phyloP scores from a whole-genome alignment of 2,113 vertebrate species.

The Hippocampus mohnikei region DNA sequence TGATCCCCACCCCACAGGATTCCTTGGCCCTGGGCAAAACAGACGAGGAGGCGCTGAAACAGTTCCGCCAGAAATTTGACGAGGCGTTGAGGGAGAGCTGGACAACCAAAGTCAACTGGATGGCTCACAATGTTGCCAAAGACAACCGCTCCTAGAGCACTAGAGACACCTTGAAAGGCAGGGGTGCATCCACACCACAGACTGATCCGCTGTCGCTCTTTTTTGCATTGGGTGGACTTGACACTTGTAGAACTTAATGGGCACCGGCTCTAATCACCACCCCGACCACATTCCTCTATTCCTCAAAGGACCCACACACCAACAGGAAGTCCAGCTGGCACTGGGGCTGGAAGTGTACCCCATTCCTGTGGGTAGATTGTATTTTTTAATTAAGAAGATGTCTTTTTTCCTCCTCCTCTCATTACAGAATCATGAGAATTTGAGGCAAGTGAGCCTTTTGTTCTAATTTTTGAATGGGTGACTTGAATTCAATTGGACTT shows the following conservation, averaged over 20 bases:
- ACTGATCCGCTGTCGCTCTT: background rate
- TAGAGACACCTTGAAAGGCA: constrained; percentile 39
- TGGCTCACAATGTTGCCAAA: constrained; percentile 98
- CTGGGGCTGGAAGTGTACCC: constrained; percentile 56
- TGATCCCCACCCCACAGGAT: constrained; percentile 70
- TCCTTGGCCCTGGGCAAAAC: constrained; percentile 94
- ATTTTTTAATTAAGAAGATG: constrained; percentile 33
- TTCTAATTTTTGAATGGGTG: constrained; percentile 29
- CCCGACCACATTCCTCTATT: constrained; percentile 7
- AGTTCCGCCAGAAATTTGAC: constrained; percentile 97
- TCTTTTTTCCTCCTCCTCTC: constrained; percentile 40
- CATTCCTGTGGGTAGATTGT: constrained; percentile 57
- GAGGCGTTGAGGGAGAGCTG: constrained; percentile 97
- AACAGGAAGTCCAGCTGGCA: constrained; percentile 47
- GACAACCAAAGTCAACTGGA: constrained; percentile 99
- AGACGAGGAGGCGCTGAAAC: constrained; percentile 95
- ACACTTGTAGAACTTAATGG: constrained; percentile 10
- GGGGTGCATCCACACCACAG: background rate
- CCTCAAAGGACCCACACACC: constrained; percentile 36
- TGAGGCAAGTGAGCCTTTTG: constrained; percentile 26
- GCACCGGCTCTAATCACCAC: background rate
- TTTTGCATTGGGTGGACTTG: constrained; percentile 5
- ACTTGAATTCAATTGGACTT: constrained; percentile 18
- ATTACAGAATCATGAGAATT: constrained; percentile 66
- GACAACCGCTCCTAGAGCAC: constrained; percentile 86